Base-by-base conservation (phyloP, 2,888 invertebrate species). In the Lomographa bimaculata region DNA sequence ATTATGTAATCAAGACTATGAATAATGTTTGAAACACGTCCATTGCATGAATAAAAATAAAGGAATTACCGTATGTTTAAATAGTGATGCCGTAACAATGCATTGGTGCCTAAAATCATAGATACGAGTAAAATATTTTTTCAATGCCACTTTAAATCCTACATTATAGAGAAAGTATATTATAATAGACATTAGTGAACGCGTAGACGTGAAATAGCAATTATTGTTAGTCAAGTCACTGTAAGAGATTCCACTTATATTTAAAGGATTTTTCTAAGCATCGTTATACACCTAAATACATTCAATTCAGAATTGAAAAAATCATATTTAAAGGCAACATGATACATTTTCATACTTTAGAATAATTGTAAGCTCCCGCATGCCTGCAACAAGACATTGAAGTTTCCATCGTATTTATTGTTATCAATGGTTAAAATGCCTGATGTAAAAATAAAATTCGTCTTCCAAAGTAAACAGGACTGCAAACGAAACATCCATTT, bases 91-190 rank as follows among this genome's bases (percentile, higher is more conserved):
- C 69, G 70, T 66, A 67, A 68, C 66, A 64, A 72, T 67, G 66
- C 67, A 75, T 74, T 70, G 79, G 83, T 87, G 86, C 86, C 86
- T 86, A 73, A 77, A 77, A 71, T 68, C 64, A 75, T 72, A 77
- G 59, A 75, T 67, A 57, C 72, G n/a, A n/a, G n/a, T n/a, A n/a
- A 64, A 61, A 75, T 85, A 83, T 83, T 78, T 85, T 77, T 85
- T 74, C 79, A 80, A 78, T 58, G 56, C 60, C 72, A 75, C 63
- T 71, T 60, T 57, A 61, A 25, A 32, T 32, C 11, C 29, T 45
- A 42, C 24, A 29, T 25, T 40, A 36, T 39, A 30, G 60, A 52
- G 54, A 42, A 64, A 58, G 54, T 43, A 60, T 64, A 65, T 55
- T 63, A 54, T 63, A 64, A 64, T 64, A 61, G 59, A 58, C 47